Base-by-base conservation (phyloP, 2,797 vertebrate species). In the Chanos chanos region DNA sequence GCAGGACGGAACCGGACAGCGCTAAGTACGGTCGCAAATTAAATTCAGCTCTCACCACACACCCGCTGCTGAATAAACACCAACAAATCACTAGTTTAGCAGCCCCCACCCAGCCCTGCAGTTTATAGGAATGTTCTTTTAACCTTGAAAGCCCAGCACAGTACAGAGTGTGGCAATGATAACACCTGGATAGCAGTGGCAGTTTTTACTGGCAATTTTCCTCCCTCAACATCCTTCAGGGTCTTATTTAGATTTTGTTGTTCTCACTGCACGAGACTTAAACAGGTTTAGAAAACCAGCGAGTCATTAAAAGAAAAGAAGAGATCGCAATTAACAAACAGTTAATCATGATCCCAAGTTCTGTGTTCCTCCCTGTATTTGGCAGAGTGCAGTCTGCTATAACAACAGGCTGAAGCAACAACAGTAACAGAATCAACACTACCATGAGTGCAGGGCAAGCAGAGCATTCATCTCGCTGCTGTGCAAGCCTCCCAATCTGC, bases 371-470 rank as follows among this genome's bases (percentile, higher is more conserved):
- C 8, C 15, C 39, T 44, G 62, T 58, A 27, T 24, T 51, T 15
- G 15, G 3, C 40, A 34, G 15, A 41, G 39, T 68, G 68, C 54
- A 41, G 64, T 58, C 41, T 61, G 48, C 55, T 13, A 34, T 7
- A 70, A 53, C 53, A 55, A 61, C 55, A 55, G 5, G n/a, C 40
- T 45, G 18, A 56, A 40, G 61, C 64, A 64, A 65, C n/a, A 65
- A 47, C 52, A 24, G 56, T 39, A 68, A 25, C 40, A 27, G 50
- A 61, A 61, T 57, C 41, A 61, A 50, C 39, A 43, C 43, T 33
- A 50, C 64, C 61, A 45, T 30, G 49, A 45, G 37, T 63, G 61
- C 66, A 71, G 63, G 30, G 39, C 70, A 74, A 75, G 61, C 21
- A 49, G 37, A 65, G 22, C 45, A 45, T 58, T 31, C 58, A 63